Conservation (phyloP, 2,797 vertebrate genomes). For the Cyprinella venusta region DNA sequence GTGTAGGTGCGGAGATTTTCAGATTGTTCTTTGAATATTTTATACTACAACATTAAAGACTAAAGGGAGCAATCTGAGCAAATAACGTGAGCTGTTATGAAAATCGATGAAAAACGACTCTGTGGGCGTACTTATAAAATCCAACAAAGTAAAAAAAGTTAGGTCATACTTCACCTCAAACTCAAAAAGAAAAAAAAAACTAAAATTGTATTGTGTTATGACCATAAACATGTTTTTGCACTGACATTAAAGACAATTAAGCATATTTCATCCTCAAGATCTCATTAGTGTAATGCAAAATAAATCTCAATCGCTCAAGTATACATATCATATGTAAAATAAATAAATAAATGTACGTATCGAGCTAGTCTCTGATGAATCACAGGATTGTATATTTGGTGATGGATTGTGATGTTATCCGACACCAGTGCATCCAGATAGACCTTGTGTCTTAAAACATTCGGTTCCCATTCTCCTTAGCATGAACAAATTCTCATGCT, state of each 20-base stretch:
- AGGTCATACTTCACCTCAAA: neutral
- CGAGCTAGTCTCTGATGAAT: neutral
- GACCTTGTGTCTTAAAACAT: neutral
- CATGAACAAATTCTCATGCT: conserved; percentile 13
- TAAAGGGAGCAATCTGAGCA: neutral
- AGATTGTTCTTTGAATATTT: conserved; percentile 11
- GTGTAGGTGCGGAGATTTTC: neutral
- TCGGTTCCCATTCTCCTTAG: conserved; percentile 8
- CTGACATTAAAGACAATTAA: neutral
- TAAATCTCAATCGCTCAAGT: too few relatives aligned
- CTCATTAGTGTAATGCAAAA: neutral
- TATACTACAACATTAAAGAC: neutral
- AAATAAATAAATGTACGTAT: neutral
- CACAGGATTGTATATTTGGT: conserved; percentile 63
- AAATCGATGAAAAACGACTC: neutral
- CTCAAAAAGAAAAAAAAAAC: neutral
- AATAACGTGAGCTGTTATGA: neutral
- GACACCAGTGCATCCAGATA: conserved; percentile 62
- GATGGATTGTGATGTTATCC: conserved; percentile 65
- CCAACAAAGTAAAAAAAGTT: neutral
- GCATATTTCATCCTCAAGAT: neutral
- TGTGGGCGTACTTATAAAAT: neutral
- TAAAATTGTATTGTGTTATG: too few relatives aligned
- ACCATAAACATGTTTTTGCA: neutral
- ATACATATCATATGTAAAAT: neutral